Base-by-base conservation (phyloP, 2,113 vertebrate genomes). In the Empidonax traillii region DNA sequence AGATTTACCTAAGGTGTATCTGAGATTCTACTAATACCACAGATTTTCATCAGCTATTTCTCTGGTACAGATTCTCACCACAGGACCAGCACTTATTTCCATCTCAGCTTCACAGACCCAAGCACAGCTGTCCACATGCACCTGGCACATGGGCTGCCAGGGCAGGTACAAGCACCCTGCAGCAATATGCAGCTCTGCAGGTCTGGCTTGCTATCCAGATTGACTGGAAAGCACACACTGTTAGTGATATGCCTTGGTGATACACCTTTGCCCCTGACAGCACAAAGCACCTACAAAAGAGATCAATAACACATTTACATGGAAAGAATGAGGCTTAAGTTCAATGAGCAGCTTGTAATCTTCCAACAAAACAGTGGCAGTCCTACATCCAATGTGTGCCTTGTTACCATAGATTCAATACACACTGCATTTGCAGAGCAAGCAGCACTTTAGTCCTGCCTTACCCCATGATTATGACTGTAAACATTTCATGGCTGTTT, bases 321-420 rank as follows among this genome's bases (percentile, higher is more conserved):
- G 12, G 31, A 16, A 75, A 88, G 37, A 90, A 90, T 5, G 11
- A 90, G 56, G 58, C 56, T 75, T 33, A 84, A 86, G 69, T 49
- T 56, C 52, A 86, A 82, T 4, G 15, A 66, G 12, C 75, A 68
- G 28, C 41, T 78, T 46, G 61, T 75, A 75, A 67, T 39, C 43
- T 80, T 78, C 33, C 56, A 88, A 63, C 14, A 46, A 85, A 95
- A 80, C 22, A 68, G 56, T 30, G 49, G 30, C 3, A 74, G 76
- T 78, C 43, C 52, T 49, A 65, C 30, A 89, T 51, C 56, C 24
- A 87, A 12, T 5, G 44, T 7, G 27, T 49, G 28, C 44, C 62
- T 65, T 84, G 94, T 91, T 93, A 93, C 73, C 66, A 87, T 31
- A 93, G 83, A 89, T 30, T 65, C 74, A 73, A 49, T 47, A 49